Evolutionary conservation across 2,888 invertebrate genomes (phyloP), one percentile per base, ranked within the genome.

Genomic region (Sphaeridia pumilis): DNA sequence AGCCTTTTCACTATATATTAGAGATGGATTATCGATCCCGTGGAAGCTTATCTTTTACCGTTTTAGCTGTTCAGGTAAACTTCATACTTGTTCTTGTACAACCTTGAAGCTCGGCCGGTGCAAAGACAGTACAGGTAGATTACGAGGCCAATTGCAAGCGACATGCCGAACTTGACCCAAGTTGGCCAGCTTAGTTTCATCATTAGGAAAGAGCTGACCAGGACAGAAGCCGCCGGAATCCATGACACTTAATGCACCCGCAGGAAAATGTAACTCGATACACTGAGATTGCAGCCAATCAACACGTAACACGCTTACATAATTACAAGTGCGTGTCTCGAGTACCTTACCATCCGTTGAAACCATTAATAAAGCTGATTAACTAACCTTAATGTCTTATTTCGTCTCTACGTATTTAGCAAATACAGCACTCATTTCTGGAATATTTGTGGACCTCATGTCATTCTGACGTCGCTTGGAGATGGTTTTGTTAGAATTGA

Each of bases 361-460:
- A n/a, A n/a, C n/a, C n/a, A n/a, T n/a, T n/a, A n/a, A n/a, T n/a
- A n/a, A n/a, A n/a, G n/a, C n/a, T n/a, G n/a, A n/a, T n/a, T n/a
- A n/a, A n/a, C n/a, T n/a, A n/a, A n/a, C n/a, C n/a, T n/a, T n/a
- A n/a, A n/a, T n/a, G n/a, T n/a, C n/a, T n/a, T n/a, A n/a, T n/a
- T n/a, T n/a, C n/a, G n/a, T n/a, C n/a, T n/a, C 20, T 94, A 90
- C 67, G 70, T 92, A 31, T 74, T 92, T 22, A 48, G 54, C 47
- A 84, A 83, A 69, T 78, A 78, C 24, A 83, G 87, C 2, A 90
- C 89, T 14, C 93, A 80, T 68, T 80, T 81, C 55, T 94, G 93
- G 93, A 93, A 94, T 67, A 86, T 88, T 1, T 93, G 93, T 70
- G 90, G 81, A 1, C 87, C 89, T 0, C 92, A 94, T 67, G 84